Evolutionary conservation across 2,113 vertebrate species (phyloP), one percentile per base, ranked within the genome.

Genomic region (Microtus montanus): DNA sequence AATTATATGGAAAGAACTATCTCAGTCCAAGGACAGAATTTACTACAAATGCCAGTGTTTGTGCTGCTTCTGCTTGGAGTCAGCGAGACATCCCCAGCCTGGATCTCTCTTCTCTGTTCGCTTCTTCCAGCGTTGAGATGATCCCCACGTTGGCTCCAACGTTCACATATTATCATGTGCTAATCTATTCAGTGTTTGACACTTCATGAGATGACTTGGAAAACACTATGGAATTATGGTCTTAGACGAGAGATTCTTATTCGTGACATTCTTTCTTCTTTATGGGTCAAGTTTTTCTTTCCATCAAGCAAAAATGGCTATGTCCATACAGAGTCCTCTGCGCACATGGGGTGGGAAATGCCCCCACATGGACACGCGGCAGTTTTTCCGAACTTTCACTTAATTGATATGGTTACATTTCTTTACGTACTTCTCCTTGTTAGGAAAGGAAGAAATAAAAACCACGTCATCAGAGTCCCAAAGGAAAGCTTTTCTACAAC

Each of bases 131-230:
- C 13, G 84, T 91, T 83, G 44, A 11, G 26, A 44, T 64, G 93
- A 14, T 15, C n/a, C 26, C 44, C 68, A 64, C 33, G 54, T 64
- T 63, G 41, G 3, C 24, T 83, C 87, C 84, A 89, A 89, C 49
- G 87, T 91, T 89, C 63, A 89, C 80, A 47, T 82, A 87, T 92
- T 78, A 83, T 78, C 93, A 89, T 91, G 89, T 96, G 94, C 28
- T 92, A 92, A 96, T 96, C 71, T 90, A 93, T 89, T 96, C 91
- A 89, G 82, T 83, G 89, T 94, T 96, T 93, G 97, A 94, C 91
- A 94, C 83, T 93, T 88, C 84, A 92, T 26, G 77, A 86, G 88
- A 90, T 89, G 73, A 86, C 52, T 26, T 79, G 86, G 80, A 75
- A 97, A 93, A 74, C 38, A 74, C 77, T 78, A 79, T 35, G 30